Base-by-base conservation (phyloP, 2,113 vertebrate species). In the Labeo catla region DNA sequence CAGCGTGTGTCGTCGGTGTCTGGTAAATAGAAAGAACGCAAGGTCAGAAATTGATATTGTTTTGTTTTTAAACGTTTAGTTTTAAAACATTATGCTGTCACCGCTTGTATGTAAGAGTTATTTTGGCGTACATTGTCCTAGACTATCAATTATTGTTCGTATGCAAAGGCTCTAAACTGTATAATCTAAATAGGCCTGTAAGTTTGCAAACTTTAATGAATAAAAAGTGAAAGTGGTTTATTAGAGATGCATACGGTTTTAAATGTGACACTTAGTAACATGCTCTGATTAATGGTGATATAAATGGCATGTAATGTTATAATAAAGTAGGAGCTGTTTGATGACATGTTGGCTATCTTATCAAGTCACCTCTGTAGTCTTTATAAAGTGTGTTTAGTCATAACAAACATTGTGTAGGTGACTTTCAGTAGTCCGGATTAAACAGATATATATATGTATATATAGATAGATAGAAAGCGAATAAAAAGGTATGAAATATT, bases 11-110 rank as follows among this genome's bases (percentile, higher is more conserved):
- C 76, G 23, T 59, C 66, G 1, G 15, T n/a, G 74, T 70, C 11
- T 34, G 70, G 50, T 76, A 81, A 76, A 86, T 59, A 80, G 80
- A 86, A 2, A 47, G 72, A 47, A n/a, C 21, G 57, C 80, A 90
- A 90, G 89, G 87, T 90, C 89, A 90, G 89, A 45, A 23, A 74
- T 12, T 28, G 4, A 47, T 61, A 63, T 65, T 0, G 1, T 39
- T 77, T 4, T 49, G 8, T 50, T 77, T 19, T 21, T 74, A 28
- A 76, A 8, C n/a, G 36, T 8, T 39, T 21, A n/a, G 4, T 36
- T 45, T 1, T 34, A 12, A 23, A 5, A 9, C 76, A 11, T 3
- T 70, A 8, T 11, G 8, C 4, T 34, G 66, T 47, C 2, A 8
- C 2, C 13, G 36, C 19, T 23, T 13, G 21, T 68, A 19, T 76